Evolutionary conservation across 2,888 invertebrate genomes (phyloP).

Genomic region (Apodemia mormo): DNA sequence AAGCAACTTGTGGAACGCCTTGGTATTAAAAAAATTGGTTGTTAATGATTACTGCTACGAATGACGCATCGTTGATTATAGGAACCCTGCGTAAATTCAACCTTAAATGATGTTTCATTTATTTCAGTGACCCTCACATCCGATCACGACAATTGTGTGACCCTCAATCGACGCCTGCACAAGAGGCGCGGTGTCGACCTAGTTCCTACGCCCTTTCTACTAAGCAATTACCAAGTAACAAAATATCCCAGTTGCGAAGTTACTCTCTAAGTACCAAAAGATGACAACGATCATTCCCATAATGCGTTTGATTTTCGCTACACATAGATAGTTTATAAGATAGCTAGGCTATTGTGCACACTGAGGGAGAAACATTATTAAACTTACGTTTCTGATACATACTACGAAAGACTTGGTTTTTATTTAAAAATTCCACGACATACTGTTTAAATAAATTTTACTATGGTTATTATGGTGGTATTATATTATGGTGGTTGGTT

Average conservation of each 20-base stretch:
- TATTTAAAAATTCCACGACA: no score
- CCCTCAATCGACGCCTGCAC: slow-evolving; percentile 52
- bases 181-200: slow-evolving; percentile 60
- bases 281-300: slow-evolving; percentile 14
- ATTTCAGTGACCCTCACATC: slow-evolving; percentile 46
- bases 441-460: no score
- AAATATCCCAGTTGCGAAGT: slow-evolving; percentile 61
- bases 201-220: slow-evolving; percentile 77
- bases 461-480: no score
- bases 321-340: not conserved
- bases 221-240: slow-evolving; percentile 69
- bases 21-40: no score
- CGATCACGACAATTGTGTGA: slow-evolving; percentile 49
- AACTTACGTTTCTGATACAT: no score
- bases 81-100: not conserved
- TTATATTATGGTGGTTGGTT: no score
- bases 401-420: no score
- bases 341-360: not conserved
- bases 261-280: slow-evolving; percentile 44
- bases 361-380: not conserved
- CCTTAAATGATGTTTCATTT: not conserved
- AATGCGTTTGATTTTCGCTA: not conserved
- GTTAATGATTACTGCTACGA: no score
- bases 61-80: no score
- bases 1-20: no score